Percentiles rank a stretch among this genome's conserved stretches.
phyloP scores from a whole-genome alignment of 1,140 invertebrate species.

The Notospermus geniculatus region DNA sequence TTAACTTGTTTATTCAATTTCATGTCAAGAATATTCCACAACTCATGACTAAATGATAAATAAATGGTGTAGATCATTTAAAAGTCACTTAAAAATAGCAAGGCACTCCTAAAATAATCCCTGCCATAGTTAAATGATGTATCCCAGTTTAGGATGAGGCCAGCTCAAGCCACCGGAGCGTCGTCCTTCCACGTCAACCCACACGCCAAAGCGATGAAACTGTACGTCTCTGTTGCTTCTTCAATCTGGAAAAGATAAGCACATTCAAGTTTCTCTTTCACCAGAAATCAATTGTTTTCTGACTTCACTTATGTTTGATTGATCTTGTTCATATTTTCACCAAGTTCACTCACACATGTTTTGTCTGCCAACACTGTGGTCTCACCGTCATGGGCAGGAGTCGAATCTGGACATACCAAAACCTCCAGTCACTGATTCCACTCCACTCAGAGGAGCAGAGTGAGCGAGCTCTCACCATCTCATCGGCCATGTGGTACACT shows the following conservation, averaged over 20 bases:
- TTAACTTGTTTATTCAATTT: too few relatives aligned
- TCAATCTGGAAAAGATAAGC: constrained; percentile 70
- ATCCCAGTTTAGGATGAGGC: too few relatives aligned
- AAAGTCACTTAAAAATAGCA: too few relatives aligned
- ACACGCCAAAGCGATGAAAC: constrained; percentile 79
- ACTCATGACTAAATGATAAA: too few relatives aligned
- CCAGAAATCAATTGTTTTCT: neutral
- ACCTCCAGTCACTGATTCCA: neutral
- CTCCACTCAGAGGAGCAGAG: too few relatives aligned
- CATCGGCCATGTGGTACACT: too few relatives aligned
- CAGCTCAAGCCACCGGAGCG: too few relatives aligned
- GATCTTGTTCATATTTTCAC: neutral
- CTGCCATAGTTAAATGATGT: too few relatives aligned
- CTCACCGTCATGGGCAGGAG: neutral
- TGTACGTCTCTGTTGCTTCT: constrained; percentile 81
- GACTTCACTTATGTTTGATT: neutral
- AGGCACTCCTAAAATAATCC: too few relatives aligned
- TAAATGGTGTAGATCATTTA: too few relatives aligned
- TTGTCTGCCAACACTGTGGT: neutral
- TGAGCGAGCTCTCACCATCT: too few relatives aligned
- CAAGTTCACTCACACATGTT: neutral
- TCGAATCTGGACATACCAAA: neutral
- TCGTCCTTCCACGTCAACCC: constrained; percentile 64
- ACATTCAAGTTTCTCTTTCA: neutral
- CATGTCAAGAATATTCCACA: too few relatives aligned